Conservation (phyloP, 2,888 invertebrate species). For the Lapara coniferarum region DNA sequence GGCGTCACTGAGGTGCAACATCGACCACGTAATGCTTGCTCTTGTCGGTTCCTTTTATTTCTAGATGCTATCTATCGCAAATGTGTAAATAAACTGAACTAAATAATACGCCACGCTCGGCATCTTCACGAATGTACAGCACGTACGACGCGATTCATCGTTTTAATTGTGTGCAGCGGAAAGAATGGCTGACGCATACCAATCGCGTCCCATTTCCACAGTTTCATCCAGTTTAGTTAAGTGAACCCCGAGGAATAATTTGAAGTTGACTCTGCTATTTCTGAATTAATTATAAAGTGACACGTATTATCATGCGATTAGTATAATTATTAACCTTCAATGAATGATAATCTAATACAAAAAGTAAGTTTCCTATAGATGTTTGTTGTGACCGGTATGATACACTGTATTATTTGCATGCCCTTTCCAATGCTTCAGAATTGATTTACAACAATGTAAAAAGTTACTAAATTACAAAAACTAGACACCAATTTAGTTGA, state of each 20-base stretch:
- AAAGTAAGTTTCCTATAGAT: no score
- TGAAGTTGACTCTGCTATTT: neutral
- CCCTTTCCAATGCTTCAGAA: no score
- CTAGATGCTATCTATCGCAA: slow-evolving; percentile 37
- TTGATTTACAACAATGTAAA: no score
- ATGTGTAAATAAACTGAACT: slow-evolving; percentile 25
- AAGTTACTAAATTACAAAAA: neutral
- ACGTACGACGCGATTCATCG: slow-evolving; percentile 46
- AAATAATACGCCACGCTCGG: slow-evolving; percentile 22
- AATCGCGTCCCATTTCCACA: slow-evolving; percentile 47
- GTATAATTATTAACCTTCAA: no score
- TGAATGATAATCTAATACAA: no score
- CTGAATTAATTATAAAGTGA: neutral
- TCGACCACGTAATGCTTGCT: slow-evolving; percentile 42
- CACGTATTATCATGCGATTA: no score
- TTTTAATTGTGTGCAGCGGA: slow-evolving; percentile 55
- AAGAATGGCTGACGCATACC: slow-evolving; percentile 49
- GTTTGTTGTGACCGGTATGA: no score
- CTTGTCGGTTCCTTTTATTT: slow-evolving; percentile 46
- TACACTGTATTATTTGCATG: no score
- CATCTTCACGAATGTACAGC: slow-evolving; percentile 25
- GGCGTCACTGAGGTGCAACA: slow-evolving; percentile 36
- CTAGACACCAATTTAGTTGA: neutral
- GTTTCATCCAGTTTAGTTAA: slow-evolving; percentile 31
- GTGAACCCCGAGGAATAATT: slow-evolving; percentile 45